A percentile compares a stretch with the other conserved stretches of the same genome.
These are phyloP conservation scores for Lagopus muta DNA, from an alignment of 2,113 vertebrate genomes.

Conservation along the genomic window DNA sequence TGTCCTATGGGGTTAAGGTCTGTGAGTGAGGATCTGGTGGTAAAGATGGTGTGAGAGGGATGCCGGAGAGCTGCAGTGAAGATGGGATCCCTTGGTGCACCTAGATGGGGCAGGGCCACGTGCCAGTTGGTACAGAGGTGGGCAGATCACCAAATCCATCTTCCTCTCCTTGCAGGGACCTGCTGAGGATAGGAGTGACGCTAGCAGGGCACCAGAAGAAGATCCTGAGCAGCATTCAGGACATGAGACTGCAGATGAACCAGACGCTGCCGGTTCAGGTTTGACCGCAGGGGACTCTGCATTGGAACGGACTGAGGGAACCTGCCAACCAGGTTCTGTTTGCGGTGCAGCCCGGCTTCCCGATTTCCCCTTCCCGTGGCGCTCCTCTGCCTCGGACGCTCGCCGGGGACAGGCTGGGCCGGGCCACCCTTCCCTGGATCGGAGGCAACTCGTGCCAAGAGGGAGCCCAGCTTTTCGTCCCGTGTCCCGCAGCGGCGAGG, in stretches of 20 bases:
- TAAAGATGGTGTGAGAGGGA: background rate
- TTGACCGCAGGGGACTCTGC: conserved; percentile 81
- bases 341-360: conserved; percentile 86
- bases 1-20: background rate
- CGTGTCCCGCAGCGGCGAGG: conserved; percentile 68
- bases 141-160: background rate
- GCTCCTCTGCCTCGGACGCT: conserved; percentile 77
- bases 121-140: background rate
- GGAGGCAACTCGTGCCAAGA: conserved; percentile 69
- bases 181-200: conserved; percentile 98
- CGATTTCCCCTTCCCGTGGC: conserved; percentile 74
- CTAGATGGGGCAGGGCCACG: background rate
- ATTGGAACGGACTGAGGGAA: conserved; percentile 71
- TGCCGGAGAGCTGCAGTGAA: background rate
- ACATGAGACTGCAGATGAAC: conserved; percentile 99
- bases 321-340: conserved; percentile 84
- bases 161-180: conserved; percentile 82
- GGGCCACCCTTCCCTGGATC: conserved; percentile 71
- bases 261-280: conserved; percentile 99
- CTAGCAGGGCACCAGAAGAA: conserved; percentile 99
- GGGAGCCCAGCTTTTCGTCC: conserved; percentile 63
- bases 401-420: conserved; percentile 66
- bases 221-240: conserved; percentile 98
- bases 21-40: background rate
- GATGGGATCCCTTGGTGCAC: background rate